These are phyloP conservation scores for Spea multiplicata DNA, from an alignment of 2,113 vertebrate species.

Conservation along the genomic window DNA sequence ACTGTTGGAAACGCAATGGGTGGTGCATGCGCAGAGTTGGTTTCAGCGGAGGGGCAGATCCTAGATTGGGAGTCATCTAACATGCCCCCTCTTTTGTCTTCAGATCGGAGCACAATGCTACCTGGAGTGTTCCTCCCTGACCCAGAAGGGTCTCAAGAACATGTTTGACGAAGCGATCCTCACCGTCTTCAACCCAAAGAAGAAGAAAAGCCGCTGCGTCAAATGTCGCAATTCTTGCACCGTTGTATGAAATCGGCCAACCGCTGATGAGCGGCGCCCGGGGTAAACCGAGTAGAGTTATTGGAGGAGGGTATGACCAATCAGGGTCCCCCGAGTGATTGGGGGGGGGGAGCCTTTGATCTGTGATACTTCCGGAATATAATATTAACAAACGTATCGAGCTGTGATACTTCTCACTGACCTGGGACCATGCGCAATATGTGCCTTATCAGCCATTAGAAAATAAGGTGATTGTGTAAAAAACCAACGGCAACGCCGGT, in stretches of 20 bases:
- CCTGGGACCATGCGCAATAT: constrained; percentile 31
- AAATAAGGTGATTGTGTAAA: background rate
- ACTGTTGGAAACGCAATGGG: too few species aligned
- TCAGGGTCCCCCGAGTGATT: constrained; percentile 43
- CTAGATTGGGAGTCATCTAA: too few species aligned
- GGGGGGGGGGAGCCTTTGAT: constrained; percentile 16
- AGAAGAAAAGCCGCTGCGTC: constrained; percentile 68
- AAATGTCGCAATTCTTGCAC: constrained; percentile 70
- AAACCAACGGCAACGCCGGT: too few species aligned
- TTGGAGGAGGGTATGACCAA: constrained; percentile 51
- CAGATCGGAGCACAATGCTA: constrained; percentile 87
- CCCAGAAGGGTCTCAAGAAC: constrained; percentile 84
- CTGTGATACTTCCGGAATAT: constrained; percentile 54
- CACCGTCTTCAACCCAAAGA: constrained; percentile 85
- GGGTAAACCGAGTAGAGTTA: background rate
- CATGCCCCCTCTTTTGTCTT: constrained; percentile 35
- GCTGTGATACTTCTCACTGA: too few species aligned
- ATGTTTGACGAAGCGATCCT: constrained; percentile 87
- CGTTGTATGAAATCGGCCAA: constrained; percentile 64
- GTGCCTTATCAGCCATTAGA: constrained; percentile 36
- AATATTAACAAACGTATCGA: constrained; percentile 27
- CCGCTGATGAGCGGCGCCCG: too few species aligned
- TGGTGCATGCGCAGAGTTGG: too few species aligned
- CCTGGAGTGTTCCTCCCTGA: constrained; percentile 83
- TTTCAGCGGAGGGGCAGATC: too few species aligned